Evolutionary conservation across 2,888 invertebrate genomes (phyloP).

Genomic region (Pollenia angustigena): DNA sequence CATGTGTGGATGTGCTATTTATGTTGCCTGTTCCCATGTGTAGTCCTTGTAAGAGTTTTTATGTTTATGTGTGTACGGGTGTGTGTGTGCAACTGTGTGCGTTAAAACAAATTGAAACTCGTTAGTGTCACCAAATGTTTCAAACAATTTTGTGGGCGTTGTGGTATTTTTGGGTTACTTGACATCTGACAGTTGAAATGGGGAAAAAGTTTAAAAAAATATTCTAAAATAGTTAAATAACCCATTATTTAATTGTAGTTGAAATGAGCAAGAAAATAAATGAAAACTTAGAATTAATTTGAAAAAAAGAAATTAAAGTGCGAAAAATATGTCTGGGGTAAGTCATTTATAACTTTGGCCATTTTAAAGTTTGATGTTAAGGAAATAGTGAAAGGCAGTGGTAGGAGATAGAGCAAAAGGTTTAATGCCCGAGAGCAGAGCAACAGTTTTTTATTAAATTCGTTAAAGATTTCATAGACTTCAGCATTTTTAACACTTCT

Average conservation of each 20-base stretch:
- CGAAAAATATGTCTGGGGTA: not conserved
- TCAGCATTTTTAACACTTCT: no score
- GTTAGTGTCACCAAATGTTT: conserved; percentile 76
- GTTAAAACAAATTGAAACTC: conserved; percentile 75
- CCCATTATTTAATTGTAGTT: conserved; percentile 69
- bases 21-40: conserved; percentile 19
- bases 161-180: conserved; percentile 74
- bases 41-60: conserved; percentile 35
- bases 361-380: not conserved
- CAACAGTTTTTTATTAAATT: no score
- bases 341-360: conserved; percentile 2
- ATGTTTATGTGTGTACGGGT: not conserved
- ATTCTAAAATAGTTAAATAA: conserved; percentile 59
- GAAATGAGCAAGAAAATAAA: conserved; percentile 50
- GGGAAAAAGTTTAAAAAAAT: conserved; percentile 27
- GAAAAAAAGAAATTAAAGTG: conserved; percentile 4
- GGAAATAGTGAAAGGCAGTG: no score
- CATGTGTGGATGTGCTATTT: not conserved
- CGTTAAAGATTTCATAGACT: no score
- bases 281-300: conserved; percentile 8
- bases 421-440: no score
- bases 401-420: no score
- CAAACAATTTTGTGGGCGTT: conserved; percentile 76
- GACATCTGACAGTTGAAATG: conserved; percentile 64
- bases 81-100: conserved; percentile 49